phyloP scores from a whole-genome alignment of 2,888 invertebrate genomes.

The Rugalucina vietnamica region DNA sequence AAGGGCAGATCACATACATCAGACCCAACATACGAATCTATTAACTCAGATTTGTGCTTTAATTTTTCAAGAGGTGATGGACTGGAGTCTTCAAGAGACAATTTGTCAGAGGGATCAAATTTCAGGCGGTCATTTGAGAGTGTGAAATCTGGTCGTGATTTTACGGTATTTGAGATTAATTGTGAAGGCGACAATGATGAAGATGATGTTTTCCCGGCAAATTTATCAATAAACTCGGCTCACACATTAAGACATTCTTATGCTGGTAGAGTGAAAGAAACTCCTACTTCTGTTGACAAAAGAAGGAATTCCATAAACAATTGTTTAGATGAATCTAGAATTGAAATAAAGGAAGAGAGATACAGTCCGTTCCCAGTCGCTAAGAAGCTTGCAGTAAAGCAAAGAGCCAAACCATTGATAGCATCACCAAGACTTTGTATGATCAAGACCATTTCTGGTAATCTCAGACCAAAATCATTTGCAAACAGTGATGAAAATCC shows the following conservation, averaged over 20 bases:
- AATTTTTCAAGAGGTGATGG: not conserved
- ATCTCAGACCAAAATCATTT: not conserved
- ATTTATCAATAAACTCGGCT: not conserved
- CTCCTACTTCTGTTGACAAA: too few relatives aligned
- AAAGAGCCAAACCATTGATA: not conserved
- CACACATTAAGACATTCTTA: not conserved
- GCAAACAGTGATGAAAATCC: not conserved
- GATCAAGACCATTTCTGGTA: not conserved
- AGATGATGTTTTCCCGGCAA: not conserved
- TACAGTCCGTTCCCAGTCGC: not conserved
- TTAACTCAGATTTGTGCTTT: not conserved
- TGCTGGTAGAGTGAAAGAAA: not conserved
- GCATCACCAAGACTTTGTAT: not conserved
- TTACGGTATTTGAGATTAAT: conserved; percentile 1
- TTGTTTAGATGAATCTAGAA: not conserved
- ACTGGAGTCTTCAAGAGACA: not conserved
- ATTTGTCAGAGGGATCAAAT: not conserved
- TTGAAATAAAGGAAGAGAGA: not conserved
- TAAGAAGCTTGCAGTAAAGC: not conserved
- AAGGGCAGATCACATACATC: not conserved
- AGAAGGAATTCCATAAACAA: too few relatives aligned
- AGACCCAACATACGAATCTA: not conserved
- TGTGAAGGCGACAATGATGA: not conserved
- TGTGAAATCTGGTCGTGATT: not conserved
- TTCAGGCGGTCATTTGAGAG: not conserved